Evolutionary conservation across 2,888 invertebrate genomes (phyloP), one percentile per base, ranked within the genome.

Genomic region (Lepas anatifera): DNA sequence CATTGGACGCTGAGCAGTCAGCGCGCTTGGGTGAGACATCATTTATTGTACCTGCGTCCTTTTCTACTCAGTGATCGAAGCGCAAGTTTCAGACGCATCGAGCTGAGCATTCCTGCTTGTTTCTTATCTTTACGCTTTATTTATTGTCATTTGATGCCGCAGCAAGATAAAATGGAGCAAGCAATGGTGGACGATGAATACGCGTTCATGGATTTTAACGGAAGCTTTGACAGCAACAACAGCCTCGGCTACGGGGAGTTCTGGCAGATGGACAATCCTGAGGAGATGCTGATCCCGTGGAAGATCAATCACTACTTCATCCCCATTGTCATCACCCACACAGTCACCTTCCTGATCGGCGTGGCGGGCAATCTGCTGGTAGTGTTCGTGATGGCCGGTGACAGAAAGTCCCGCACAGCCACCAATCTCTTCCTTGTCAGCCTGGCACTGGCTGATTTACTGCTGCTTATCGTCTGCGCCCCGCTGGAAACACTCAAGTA

Each of bases 401-500:
- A 82, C 71, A 75, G 78, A 25, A 78, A 77, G 69, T 73, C 77
- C 7, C 75, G 77, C 32, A 77, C 74, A 74, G 77, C 77, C 39
- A 79, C 79, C 22, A 78, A 77, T 70, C 73, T 77, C 39, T 79
- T 80, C 75, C 75, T 71, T 73, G 76, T 68, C 67, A 77, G 72
- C 7, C 66, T 75, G 43, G 72, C 75, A 2, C 73, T 75, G 39
- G 80, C 81, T 0, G 81, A 81, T 73, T 74, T 81, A 0, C 74
- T 81, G 2, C 73, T 77, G 18, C 71, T 77, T n/a, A 69, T 76
- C 4, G 73, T 77, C 16, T 75, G 76, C 68, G 58, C 58, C 18
- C 83, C 83, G 2, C 77, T 83, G 72, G 81, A 82, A 72, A 76
- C 79, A 3, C 75, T 80, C 18, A 76, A 78, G 70, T 80, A 80